phyloP scores from a whole-genome alignment of 2,113 vertebrate species.

The Opisthocomus hoazin region DNA sequence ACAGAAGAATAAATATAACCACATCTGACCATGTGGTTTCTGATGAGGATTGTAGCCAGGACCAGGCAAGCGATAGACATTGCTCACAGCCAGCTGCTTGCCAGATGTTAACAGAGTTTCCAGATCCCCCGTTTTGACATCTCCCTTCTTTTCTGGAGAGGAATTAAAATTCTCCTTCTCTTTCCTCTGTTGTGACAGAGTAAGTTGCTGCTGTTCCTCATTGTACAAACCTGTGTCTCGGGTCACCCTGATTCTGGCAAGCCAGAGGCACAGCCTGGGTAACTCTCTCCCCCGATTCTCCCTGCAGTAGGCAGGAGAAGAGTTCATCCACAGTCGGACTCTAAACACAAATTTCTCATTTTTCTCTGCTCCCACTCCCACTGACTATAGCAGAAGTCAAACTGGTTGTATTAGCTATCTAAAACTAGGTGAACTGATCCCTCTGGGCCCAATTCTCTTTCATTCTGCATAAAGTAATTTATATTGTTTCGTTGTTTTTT shows the following conservation, averaged over 20 bases:
- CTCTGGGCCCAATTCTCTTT: neutral
- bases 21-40: neutral
- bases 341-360: neutral
- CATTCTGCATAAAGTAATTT: neutral
- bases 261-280: neutral
- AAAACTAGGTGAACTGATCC: neutral
- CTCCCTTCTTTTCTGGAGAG: neutral
- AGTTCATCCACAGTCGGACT: neutral
- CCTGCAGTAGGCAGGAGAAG: too few relatives aligned
- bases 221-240: neutral
- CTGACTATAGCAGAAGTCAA: neutral
- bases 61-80: rapidly evolving
- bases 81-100: neutral
- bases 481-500: neutral
- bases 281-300: neutral
- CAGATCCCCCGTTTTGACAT: neutral
- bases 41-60: neutral
- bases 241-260: neutral
- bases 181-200: neutral
- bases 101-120: neutral
- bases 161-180: neutral
- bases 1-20: neutral
- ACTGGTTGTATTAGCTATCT: neutral
- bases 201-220: neutral
- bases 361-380: neutral